These are phyloP conservation scores for Archips crataeganus DNA, from an alignment of 2,888 invertebrate genomes.

Conservation along the genomic window DNA sequence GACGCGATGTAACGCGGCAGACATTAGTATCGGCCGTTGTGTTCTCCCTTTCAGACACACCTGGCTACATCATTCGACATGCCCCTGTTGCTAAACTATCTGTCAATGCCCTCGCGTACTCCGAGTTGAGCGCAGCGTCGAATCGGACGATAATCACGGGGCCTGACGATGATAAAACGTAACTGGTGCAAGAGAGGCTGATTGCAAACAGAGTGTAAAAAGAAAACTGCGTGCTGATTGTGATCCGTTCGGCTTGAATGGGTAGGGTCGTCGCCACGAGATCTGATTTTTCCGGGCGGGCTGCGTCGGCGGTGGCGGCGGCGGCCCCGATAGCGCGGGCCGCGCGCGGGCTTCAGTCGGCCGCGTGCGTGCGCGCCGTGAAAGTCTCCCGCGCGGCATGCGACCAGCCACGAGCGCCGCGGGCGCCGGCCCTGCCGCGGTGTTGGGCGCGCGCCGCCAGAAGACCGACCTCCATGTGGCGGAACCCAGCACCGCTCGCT, in stretches of 20 bases:
- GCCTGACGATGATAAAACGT: constrained; percentile 31
- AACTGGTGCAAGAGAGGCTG: constrained; percentile 56
- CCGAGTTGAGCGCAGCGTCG: constrained; percentile 12
- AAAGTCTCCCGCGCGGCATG: constrained; percentile 78
- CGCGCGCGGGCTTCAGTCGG: constrained; percentile 73
- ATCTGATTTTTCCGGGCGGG: constrained; percentile 79
- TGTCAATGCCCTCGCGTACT: constrained; percentile 56
- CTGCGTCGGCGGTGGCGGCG: constrained; percentile 64
- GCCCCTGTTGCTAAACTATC: constrained; percentile 61
- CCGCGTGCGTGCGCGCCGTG: constrained; percentile 83
- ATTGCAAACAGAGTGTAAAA: constrained; percentile 78
- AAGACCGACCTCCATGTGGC: constrained; percentile 83
- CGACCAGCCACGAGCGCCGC: constrained; percentile 61
- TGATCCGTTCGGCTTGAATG: constrained; percentile 81
- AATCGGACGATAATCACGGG: constrained; percentile 22
- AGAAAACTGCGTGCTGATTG: constrained; percentile 72
- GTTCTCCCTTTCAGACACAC: constrained; percentile 75
- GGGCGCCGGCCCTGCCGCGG: constrained; percentile 54
- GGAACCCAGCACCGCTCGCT: constrained; percentile 70
- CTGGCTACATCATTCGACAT: constrained; percentile 67
- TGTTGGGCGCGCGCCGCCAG: constrained; percentile 85
- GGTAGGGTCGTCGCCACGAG: constrained; percentile 80
- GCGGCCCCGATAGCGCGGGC: constrained; percentile 65
- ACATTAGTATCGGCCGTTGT: constrained; percentile 66
- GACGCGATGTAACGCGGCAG: constrained; percentile 69